Percentiles rank a stretch among this genome's conserved stretches.
Conservation (phyloP, 2,888 invertebrate genomes). For the Bursaphelenchus okinawaensis region DNA sequence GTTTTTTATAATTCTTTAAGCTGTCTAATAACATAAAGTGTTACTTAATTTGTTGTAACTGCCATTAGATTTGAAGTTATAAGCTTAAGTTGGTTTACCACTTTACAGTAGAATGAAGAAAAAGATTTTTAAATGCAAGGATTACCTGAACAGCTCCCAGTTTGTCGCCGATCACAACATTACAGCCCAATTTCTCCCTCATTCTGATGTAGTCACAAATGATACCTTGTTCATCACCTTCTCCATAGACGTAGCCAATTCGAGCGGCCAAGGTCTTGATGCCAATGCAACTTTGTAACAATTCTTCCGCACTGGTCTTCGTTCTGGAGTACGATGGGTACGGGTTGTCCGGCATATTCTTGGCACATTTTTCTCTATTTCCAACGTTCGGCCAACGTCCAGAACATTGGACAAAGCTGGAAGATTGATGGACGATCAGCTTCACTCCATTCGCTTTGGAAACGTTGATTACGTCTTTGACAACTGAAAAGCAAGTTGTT, state of each 20-base stretch:
- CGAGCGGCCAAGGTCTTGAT: constrained; percentile 19
- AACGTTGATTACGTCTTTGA: constrained; percentile 18
- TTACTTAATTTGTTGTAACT: no score
- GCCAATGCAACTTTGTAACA: constrained; percentile 8
- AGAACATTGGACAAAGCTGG: constrained; percentile 44
- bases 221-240: constrained; percentile 30
- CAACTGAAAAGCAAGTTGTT: constrained; percentile 26
- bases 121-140: no score
- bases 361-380: constrained; percentile 33
- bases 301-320: constrained; percentile 37
- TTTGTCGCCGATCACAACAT: constrained; percentile 39
- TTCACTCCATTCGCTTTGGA: constrained; percentile 18
- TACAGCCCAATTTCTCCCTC: constrained; percentile 20
- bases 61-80: no score
- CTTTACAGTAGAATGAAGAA: no score
- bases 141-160: constrained; percentile 47
- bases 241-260: constrained; percentile 30
- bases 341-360: constrained; percentile 15
- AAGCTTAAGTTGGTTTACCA: no score
- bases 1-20: no score
- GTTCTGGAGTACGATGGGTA: constrained; percentile 40
- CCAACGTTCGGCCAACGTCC: constrained; percentile 46
- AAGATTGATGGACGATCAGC: constrained; percentile 38
- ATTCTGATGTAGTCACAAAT: constrained; percentile 27
- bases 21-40: no score